phyloP scores from a whole-genome alignment of 2,888 invertebrate species.

The Orthosia cruda region DNA sequence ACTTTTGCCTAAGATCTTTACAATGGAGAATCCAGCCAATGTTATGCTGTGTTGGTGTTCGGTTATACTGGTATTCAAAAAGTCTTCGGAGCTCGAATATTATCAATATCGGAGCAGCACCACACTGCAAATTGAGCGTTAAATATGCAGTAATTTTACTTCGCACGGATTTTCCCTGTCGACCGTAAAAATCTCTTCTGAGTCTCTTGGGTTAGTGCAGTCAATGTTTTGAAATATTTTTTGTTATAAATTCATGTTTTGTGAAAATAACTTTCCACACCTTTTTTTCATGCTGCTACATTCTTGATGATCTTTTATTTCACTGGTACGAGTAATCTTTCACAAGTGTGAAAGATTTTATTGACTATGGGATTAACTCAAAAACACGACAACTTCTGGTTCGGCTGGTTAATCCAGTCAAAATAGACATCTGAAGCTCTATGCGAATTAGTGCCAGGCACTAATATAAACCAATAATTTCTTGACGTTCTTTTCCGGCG shows the following conservation, averaged over 20 bases:
- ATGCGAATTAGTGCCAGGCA: no score
- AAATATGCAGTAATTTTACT: constrained; percentile 34
- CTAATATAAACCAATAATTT: no score
- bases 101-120: constrained; percentile 30
- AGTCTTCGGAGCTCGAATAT: not conserved
- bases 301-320: not conserved
- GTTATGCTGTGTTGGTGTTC: not conserved
- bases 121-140: constrained; percentile 11
- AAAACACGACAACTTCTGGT: no score
- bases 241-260: not conserved
- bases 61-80: not conserved
- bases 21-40: no score
- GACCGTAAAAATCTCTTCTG: constrained; percentile 14
- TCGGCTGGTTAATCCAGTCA: no score
- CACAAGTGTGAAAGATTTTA: no score
- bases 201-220: constrained; percentile 7
- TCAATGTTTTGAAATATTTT: constrained; percentile 28
- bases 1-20: no score
- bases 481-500: no score
- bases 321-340: no score
- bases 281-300: not conserved
- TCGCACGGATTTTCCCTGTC: constrained; percentile 19
- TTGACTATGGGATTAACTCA: no score
- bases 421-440: no score
- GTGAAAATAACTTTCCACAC: not conserved